phyloP scores from a whole-genome alignment of 2,113 vertebrate genomes.

The Ceyx cyanopectus region DNA sequence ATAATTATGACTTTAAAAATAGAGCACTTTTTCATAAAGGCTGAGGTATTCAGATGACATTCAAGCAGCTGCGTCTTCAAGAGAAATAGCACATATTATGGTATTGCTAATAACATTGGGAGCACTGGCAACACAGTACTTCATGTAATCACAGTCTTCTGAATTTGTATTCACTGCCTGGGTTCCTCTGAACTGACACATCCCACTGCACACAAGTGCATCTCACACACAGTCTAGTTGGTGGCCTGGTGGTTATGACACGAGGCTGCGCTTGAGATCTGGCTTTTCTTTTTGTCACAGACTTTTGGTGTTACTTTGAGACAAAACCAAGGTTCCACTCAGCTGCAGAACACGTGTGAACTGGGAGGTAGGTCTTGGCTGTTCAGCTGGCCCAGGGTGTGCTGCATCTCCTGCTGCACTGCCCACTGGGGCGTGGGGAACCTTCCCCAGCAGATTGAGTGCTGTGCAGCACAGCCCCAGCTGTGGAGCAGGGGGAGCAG shows the following conservation, averaged over 20 bases:
- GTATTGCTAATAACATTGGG: constrained; percentile 46
- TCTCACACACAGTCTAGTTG: background rate
- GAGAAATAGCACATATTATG: constrained; percentile 58
- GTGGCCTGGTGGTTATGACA: background rate
- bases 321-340: background rate
- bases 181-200: background rate
- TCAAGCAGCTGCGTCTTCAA: constrained; percentile 69
- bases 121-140: constrained; percentile 41
- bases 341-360: background rate
- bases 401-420: rapidly evolving
- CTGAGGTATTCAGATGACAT: constrained; percentile 72
- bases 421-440: background rate
- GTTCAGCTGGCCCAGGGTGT: background rate
- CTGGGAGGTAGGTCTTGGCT: background rate
- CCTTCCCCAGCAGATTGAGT: background rate
- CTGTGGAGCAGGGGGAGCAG: background rate
- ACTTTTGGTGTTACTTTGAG: background rate
- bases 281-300: background rate
- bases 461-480: background rate
- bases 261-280: background rate
- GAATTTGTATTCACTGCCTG: background rate
- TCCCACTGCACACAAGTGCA: background rate
- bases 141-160: constrained; percentile 17
- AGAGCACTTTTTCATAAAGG: constrained; percentile 67
- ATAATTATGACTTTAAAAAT: constrained; percentile 67